Percentiles rank a stretch among this genome's conserved stretches.
These are phyloP conservation scores for Ceratina australensis DNA, from an alignment of 1,140 invertebrate species.

Conservation along the genomic window DNA sequence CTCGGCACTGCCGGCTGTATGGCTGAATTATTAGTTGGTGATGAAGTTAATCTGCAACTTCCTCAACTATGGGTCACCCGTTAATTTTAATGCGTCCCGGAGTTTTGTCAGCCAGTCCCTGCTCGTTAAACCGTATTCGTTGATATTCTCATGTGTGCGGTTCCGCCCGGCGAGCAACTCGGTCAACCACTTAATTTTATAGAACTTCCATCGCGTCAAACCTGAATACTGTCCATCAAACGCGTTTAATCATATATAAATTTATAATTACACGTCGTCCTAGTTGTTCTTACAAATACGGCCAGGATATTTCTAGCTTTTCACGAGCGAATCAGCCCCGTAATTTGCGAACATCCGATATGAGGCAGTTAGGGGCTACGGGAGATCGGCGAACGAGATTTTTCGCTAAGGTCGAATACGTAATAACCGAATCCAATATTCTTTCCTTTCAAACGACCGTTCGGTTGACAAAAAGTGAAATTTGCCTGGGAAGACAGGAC, in stretches of 20 bases:
- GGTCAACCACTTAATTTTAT: background rate
- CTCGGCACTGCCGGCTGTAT: background rate
- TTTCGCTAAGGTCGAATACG: slow-evolving; percentile 71
- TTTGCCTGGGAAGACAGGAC: slow-evolving; percentile 71
- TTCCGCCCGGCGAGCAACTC: background rate
- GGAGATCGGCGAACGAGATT: slow-evolving; percentile 52
- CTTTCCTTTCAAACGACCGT: slow-evolving; percentile 73
- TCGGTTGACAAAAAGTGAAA: slow-evolving; percentile 74
- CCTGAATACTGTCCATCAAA: too few relatives aligned
- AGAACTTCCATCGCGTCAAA: background rate
- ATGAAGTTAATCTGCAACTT: slow-evolving; percentile 26
- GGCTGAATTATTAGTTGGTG: slow-evolving; percentile 20
- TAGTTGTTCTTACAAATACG: too few relatives aligned
- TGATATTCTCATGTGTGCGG: background rate
- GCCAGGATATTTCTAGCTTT: too few relatives aligned
- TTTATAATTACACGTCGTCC: too few relatives aligned
- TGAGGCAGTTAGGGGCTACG: slow-evolving; percentile 25
- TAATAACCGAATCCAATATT: slow-evolving; percentile 79
- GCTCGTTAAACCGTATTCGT: slow-evolving; percentile 16
- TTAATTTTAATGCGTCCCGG: slow-evolving; percentile 24
- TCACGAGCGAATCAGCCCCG: slow-evolving; percentile 7
- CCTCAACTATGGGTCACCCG: background rate
- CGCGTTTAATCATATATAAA: too few relatives aligned
- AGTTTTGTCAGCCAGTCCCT: slow-evolving; percentile 13
- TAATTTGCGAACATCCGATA: too few relatives aligned